These are phyloP conservation scores for Thymallus thymallus DNA, from an alignment of 2,113 vertebrate genomes.

Conservation along the genomic window DNA sequence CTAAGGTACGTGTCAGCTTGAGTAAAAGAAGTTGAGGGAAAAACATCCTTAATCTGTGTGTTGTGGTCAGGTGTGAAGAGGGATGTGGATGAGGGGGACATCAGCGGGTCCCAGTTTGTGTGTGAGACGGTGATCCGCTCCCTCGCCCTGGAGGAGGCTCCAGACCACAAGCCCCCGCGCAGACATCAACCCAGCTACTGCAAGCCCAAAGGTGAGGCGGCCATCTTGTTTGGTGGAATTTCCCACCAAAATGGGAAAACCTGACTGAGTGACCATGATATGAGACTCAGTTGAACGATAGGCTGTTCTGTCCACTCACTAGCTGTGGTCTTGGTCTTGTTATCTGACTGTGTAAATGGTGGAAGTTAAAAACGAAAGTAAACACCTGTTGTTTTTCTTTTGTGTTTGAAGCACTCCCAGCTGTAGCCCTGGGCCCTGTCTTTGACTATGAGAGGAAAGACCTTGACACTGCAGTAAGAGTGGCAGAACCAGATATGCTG, in stretches of 20 bases:
- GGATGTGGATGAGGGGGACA: conserved; percentile 88
- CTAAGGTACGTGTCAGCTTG: no score
- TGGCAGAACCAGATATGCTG: conserved; percentile 25
- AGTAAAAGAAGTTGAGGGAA: no score
- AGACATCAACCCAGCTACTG: conserved; percentile 57
- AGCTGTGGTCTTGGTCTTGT: background rate
- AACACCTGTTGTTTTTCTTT: background rate
- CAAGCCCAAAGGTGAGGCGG: conserved; percentile 74
- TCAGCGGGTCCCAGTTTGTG: conserved; percentile 97
- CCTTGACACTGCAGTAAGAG: conserved; percentile 27
- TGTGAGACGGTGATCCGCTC: conserved; percentile 98
- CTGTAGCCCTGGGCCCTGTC: conserved; percentile 41
- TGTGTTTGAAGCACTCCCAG: conserved; percentile 10
- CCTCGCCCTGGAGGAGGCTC: conserved; percentile 91
- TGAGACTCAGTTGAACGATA: background rate
- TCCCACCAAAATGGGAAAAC: no score
- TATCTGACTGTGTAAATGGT: background rate
- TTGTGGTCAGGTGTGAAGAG: background rate
- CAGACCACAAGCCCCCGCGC: conserved; percentile 85
- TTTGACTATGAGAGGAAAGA: conserved; percentile 45
- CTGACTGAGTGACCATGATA: no score
- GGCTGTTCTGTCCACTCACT: background rate
- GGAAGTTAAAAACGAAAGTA: background rate
- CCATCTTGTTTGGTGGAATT: background rate
- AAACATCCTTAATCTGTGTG: background rate